These are phyloP conservation scores for Thereuonema tuberculata DNA, from an alignment of 1,140 invertebrate species.

Conservation along the genomic window DNA sequence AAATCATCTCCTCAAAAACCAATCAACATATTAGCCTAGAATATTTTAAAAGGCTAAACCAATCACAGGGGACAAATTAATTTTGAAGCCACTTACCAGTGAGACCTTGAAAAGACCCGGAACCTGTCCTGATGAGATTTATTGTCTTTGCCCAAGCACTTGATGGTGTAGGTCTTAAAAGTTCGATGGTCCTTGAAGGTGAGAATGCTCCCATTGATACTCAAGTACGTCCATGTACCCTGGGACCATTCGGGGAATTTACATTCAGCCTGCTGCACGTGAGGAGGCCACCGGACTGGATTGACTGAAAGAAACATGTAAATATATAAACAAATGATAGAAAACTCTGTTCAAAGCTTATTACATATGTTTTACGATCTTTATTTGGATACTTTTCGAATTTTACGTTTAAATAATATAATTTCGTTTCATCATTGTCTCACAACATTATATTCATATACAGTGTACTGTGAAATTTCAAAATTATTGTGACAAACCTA, in stretches of 20 bases:
- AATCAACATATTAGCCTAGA: too few species aligned
- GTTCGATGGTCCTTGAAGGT: constrained; percentile 46
- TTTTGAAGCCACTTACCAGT: too few species aligned
- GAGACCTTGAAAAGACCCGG: constrained; percentile 38
- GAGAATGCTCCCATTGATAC: constrained; percentile 44
- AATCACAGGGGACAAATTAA: too few species aligned
- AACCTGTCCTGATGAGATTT: constrained; percentile 33
- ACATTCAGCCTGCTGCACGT: constrained; percentile 7
- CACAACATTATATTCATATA: too few species aligned
- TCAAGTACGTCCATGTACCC: constrained; percentile 47
- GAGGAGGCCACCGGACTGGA: neutral
- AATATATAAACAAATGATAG: constrained; percentile 1
- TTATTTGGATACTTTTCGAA: too few species aligned
- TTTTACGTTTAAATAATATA: neutral
- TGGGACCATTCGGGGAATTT: constrained; percentile 50
- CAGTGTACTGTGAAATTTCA: too few species aligned
- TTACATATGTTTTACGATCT: too few species aligned
- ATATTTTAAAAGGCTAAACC: too few species aligned
- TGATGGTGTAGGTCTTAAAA: constrained; percentile 48
- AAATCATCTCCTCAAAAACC: too few species aligned
- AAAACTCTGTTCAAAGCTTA: neutral
- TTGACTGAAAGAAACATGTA: constrained; percentile 1
- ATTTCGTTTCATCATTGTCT: too few species aligned
- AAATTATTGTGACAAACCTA: too few species aligned
- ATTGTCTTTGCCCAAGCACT: constrained; percentile 33